phyloP scores from a whole-genome alignment of 2,797 vertebrate species.

The Anguilla obscura region DNA sequence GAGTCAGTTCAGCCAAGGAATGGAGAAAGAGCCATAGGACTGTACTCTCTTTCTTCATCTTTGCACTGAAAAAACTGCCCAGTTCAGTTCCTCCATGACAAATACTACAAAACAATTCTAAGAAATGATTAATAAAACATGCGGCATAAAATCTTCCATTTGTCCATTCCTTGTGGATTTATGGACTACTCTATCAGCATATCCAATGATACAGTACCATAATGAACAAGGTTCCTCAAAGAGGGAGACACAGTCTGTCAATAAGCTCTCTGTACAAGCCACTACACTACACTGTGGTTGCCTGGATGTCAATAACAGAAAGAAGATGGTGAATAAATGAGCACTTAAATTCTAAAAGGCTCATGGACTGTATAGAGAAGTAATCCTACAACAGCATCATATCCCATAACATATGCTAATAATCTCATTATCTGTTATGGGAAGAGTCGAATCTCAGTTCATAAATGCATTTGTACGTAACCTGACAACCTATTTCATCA shows the following conservation, averaged over 20 bases:
- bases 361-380: background rate
- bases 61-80: background rate
- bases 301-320: slow-evolving; percentile 3
- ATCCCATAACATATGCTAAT: slow-evolving; percentile 11
- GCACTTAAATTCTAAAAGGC: background rate
- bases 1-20: background rate
- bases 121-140: background rate
- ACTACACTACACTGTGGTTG: background rate
- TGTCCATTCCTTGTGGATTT: background rate
- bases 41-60: background rate
- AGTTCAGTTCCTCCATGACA: background rate
- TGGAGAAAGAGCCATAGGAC: background rate
- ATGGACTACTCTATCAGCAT: background rate
- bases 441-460: background rate
- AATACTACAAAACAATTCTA: background rate
- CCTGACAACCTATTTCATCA: background rate
- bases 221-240: background rate
- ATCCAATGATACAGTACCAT: background rate
- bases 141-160: background rate
- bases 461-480: background rate
- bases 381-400: background rate
- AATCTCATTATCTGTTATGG: slow-evolving; percentile 19
- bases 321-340: background rate
- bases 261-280: background rate
- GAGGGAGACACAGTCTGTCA: background rate